Conservation (phyloP, 2,888 invertebrate species). For the Zaprionus lineosus region DNA sequence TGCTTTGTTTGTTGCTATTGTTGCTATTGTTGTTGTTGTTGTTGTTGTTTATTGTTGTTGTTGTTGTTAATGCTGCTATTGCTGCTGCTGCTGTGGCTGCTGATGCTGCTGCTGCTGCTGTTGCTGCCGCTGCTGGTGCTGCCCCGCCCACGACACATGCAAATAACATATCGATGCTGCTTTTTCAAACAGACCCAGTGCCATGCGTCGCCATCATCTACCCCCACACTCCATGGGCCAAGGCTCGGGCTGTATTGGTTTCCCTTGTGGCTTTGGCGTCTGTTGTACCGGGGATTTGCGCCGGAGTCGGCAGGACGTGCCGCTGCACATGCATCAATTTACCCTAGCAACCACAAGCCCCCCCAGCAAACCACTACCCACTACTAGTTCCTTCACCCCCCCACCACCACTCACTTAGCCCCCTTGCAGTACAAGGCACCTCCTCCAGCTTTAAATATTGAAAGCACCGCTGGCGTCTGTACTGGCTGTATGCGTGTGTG, state of each 20-base stretch:
- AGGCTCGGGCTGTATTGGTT: conserved; percentile 19
- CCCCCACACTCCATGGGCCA: not conserved
- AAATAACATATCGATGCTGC: conserved; percentile 60
- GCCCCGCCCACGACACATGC: conserved; percentile 29
- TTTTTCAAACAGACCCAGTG: conserved; percentile 35
- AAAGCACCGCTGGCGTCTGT: too few species aligned
- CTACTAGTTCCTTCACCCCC: not conserved
- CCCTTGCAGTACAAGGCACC: not conserved
- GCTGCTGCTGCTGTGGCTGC: not conserved
- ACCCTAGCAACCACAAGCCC: conserved; percentile 34
- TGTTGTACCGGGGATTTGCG: conserved; percentile 48
- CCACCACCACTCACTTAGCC: not conserved
- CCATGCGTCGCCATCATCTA: not conserved
- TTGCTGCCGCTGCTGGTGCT: not conserved
- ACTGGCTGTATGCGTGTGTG: too few species aligned
- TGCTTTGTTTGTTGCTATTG: too few species aligned
- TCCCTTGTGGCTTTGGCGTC: conserved; percentile 46
- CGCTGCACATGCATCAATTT: conserved; percentile 56
- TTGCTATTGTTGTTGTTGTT: too few species aligned
- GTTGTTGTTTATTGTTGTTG: too few species aligned
- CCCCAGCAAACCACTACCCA: conserved; percentile 10
- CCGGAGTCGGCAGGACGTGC: conserved; percentile 48
- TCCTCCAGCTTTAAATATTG: conserved; percentile 2
- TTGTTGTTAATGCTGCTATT: not conserved
- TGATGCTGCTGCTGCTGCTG: not conserved